Percentiles rank a stretch among this genome's conserved stretches.
Evolutionary conservation across 2,113 vertebrate species (phyloP).

Genomic region (Nothobranchius kuhntae): DNA sequence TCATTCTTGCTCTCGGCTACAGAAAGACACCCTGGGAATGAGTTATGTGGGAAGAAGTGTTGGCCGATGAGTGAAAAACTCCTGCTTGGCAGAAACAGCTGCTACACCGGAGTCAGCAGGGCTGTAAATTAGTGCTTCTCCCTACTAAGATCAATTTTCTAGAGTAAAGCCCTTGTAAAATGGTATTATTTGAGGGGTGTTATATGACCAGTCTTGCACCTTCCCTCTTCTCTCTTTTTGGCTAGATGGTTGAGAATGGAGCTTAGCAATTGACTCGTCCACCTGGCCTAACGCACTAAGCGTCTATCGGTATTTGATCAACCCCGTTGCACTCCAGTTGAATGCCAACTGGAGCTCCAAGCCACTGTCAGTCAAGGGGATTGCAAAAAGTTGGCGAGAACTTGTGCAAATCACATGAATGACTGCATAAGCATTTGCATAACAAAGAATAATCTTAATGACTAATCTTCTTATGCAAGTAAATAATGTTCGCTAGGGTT

Average conservation of each 20-base stretch:
- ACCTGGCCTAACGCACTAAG: neutral
- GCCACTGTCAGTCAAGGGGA: neutral
- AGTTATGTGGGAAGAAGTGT: constrained; percentile 41
- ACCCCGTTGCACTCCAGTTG: neutral
- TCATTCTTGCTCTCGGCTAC: constrained; percentile 57
- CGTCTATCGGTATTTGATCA: neutral
- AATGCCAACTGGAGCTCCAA: constrained; percentile 14
- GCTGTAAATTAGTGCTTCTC: constrained; percentile 10
- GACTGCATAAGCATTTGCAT: constrained; percentile 7
- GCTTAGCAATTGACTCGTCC: constrained; percentile 5
- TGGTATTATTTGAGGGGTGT: neutral
- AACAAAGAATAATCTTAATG: constrained; percentile 3
- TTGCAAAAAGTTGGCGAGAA: constrained; percentile 1
- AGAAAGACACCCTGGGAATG: constrained; percentile 45
- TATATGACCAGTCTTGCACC: constrained; percentile 1
- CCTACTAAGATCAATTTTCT: constrained; percentile 4
- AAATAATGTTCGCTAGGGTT: constrained; percentile 8
- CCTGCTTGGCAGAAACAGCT: constrained; percentile 35
- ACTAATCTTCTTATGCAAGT: constrained; percentile 5
- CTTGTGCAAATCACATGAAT: constrained; percentile 6
- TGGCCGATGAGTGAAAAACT: constrained; percentile 30
- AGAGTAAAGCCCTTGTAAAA: constrained; percentile 17
- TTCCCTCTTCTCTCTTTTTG: constrained; percentile 2
- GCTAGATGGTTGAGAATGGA: constrained; percentile 3
- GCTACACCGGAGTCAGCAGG: constrained; percentile 9